A percentile compares a stretch with the other conserved stretches of the same genome.
phyloP scores from a whole-genome alignment of 2,797 vertebrate species.

The Argentina silus region DNA sequence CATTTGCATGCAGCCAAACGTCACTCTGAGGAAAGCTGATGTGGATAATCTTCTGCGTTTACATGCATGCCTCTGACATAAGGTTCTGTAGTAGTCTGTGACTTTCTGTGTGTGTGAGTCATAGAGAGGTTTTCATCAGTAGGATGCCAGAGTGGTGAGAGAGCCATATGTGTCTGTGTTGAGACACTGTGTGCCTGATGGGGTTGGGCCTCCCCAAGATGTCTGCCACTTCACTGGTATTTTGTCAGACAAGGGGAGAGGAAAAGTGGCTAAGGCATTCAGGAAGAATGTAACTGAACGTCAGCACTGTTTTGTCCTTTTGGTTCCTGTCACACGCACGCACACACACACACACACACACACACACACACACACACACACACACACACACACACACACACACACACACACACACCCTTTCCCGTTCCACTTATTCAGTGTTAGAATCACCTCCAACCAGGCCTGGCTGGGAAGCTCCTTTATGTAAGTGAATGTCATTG shows the following conservation, averaged over 20 bases:
- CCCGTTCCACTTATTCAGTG: background rate
- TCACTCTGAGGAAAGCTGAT: slow-evolving; percentile 69
- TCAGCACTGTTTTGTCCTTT: background rate
- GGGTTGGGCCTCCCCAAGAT: slow-evolving; percentile 52
- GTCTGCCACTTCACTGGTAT: slow-evolving; percentile 38
- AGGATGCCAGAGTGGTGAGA: slow-evolving; percentile 51
- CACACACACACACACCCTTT: background rate
- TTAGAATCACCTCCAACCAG: background rate
- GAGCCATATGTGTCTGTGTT: slow-evolving; percentile 28
- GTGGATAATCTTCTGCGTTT: slow-evolving; percentile 70
- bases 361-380: background rate
- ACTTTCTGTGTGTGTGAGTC: slow-evolving; percentile 17
- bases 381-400: background rate
- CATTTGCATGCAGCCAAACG: slow-evolving; percentile 57
- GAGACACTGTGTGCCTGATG: slow-evolving; percentile 55
- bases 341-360: background rate
- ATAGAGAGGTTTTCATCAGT: slow-evolving; percentile 43
- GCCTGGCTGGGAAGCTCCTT: slow-evolving; percentile 10
- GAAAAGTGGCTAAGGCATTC: background rate
- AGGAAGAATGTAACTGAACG: background rate
- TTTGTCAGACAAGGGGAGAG: slow-evolving; percentile 6
- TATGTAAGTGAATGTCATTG: background rate
- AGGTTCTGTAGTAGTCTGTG: slow-evolving; percentile 41
- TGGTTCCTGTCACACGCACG: background rate
- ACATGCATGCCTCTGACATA: slow-evolving; percentile 63